phyloP scores from a whole-genome alignment of 2,113 vertebrate genomes.

The Leptosomus discolor region DNA sequence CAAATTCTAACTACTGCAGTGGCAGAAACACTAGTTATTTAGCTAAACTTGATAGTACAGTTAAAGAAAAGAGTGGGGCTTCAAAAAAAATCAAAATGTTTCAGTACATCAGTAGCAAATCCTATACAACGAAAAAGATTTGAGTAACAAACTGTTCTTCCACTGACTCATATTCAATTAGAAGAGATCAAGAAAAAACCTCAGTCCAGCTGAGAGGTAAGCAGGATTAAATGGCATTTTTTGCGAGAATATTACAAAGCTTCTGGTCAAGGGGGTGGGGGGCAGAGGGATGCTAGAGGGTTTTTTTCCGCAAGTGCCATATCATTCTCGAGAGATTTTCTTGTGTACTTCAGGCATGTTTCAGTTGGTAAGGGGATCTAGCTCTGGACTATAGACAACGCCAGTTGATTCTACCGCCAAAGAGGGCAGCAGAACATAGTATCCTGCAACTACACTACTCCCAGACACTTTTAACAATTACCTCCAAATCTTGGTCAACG shows the following conservation, averaged over 20 bases:
- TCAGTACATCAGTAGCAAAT: background rate
- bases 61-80: background rate
- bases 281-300: background rate
- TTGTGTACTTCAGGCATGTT: background rate
- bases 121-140: accelerated
- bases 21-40: background rate
- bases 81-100: background rate
- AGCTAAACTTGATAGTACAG: background rate
- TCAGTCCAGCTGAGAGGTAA: background rate
- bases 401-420: background rate
- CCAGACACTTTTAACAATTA: background rate
- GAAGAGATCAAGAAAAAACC: background rate
- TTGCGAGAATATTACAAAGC: background rate
- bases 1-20: background rate
- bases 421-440: background rate
- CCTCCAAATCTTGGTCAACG: background rate
- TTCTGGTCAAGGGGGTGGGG: background rate
- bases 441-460: background rate
- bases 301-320: background rate
- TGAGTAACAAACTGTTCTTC: background rate
- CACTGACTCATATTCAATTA: background rate
- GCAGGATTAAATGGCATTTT: background rate
- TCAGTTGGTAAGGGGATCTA: background rate
- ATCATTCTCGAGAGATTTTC: background rate
- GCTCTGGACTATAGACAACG: background rate